These are phyloP conservation scores for Orycteropus afer DNA, from an alignment of 2,113 vertebrate species.

Conservation along the genomic window DNA sequence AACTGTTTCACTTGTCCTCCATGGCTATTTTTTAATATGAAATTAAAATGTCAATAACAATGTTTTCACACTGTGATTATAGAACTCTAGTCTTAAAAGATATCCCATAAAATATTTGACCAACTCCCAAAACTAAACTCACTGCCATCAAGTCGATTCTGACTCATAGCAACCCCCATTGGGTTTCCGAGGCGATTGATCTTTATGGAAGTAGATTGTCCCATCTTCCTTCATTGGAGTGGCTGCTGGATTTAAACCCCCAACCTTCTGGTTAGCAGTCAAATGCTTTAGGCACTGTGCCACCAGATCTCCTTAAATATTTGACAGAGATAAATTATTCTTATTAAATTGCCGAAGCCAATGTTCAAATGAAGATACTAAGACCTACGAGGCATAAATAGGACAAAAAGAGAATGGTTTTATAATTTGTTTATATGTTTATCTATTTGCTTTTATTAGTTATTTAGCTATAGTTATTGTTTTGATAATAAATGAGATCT, in stretches of 20 bases:
- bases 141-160: too few relatives aligned
- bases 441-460: neutral
- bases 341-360: neutral
- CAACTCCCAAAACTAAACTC: too few relatives aligned
- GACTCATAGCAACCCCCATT: too few relatives aligned
- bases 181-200: too few relatives aligned
- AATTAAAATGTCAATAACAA: neutral
- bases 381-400: neutral
- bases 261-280: too few relatives aligned
- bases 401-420: neutral
- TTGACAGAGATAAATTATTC: neutral
- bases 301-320: neutral
- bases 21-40: neutral
- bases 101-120: neutral
- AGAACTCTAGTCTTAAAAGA: neutral
- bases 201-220: too few relatives aligned
- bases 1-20: slow-evolving; percentile 45
- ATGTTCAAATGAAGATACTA: neutral
- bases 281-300: too few relatives aligned
- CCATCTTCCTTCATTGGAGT: too few relatives aligned
- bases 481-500: neutral
- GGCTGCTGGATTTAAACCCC: too few relatives aligned
- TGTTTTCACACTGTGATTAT: neutral
- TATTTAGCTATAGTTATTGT: neutral
- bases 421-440: neutral